A percentile compares a stretch with the other conserved stretches of the same genome.
These are phyloP conservation scores for Desmophyllum pertusum DNA, from an alignment of 92 coral and sea anemone species.

Conservation along the genomic window DNA sequence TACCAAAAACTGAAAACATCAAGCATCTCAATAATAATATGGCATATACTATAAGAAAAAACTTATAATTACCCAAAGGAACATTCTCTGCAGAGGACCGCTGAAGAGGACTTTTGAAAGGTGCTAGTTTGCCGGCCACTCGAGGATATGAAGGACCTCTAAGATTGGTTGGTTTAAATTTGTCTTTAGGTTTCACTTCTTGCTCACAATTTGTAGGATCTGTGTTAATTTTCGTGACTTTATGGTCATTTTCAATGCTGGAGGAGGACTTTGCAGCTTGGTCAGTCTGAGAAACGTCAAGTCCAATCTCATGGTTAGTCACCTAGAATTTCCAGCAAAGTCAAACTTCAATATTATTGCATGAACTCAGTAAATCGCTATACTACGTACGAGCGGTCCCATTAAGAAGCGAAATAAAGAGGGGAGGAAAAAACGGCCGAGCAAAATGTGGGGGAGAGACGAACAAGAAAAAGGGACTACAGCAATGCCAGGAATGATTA, in stretches of 20 bases:
- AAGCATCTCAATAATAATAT: neutral
- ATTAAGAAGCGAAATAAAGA: too few species aligned
- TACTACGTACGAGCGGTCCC: too few species aligned
- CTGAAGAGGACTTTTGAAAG: slow-evolving; percentile 25
- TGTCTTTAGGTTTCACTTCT: neutral
- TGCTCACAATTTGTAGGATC: neutral
- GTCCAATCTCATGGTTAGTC: neutral
- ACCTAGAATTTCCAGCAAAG: neutral
- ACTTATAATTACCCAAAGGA: slow-evolving; percentile 20
- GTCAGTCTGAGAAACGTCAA: neutral
- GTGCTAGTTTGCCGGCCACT: neutral
- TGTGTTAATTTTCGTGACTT: neutral
- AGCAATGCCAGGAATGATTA: too few species aligned
- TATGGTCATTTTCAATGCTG: neutral
- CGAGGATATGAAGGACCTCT: neutral
- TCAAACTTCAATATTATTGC: too few species aligned
- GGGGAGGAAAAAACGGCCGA: too few species aligned
- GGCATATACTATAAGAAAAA: neutral
- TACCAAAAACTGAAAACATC: neutral
- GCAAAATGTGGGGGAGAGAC: too few species aligned
- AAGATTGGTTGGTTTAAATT: neutral
- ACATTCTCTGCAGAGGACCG: neutral
- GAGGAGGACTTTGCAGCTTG: neutral
- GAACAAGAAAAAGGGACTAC: too few species aligned
- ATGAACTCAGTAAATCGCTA: too few species aligned